phyloP scores from a whole-genome alignment of 2,113 vertebrate genomes.

The Archocentrus centrarchus region DNA sequence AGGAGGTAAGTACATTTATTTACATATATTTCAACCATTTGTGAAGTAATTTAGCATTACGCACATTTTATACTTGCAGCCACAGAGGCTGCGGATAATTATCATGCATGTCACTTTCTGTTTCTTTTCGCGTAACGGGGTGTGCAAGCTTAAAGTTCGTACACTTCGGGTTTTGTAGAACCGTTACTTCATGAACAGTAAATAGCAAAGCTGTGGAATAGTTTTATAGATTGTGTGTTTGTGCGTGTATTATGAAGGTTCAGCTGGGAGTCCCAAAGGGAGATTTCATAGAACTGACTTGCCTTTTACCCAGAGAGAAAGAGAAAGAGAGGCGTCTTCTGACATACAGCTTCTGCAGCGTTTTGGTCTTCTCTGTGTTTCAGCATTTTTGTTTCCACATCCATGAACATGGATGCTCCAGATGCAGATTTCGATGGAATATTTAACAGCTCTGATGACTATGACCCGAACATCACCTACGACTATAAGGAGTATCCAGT shows the following conservation, averaged over 20 bases:
- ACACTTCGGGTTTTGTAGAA: neutral
- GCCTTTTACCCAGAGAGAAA: neutral
- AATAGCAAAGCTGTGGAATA: neutral
- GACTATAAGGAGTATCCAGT: neutral
- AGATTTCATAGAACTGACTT: neutral
- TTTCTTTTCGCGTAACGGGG: neutral
- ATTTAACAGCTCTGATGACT: conserved; percentile 60
- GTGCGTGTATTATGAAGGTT: neutral
- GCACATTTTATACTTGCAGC: neutral
- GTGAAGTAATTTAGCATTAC: neutral
- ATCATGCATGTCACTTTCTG: neutral
- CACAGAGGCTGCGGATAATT: neutral
- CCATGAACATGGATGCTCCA: conserved; percentile 43
- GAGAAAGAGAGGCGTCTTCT: neutral
- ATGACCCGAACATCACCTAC: conserved; percentile 30
- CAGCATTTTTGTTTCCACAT: conserved; percentile 29
- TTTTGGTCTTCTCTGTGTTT: neutral
- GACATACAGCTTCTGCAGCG: neutral
- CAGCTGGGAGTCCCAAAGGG: conserved; percentile 7
- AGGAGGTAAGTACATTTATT: neutral
- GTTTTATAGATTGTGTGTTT: neutral
- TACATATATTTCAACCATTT: neutral
- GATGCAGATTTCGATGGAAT: conserved; percentile 41
- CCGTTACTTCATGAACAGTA: neutral
- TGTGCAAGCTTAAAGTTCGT: accelerated